Percentiles rank a stretch among this genome's conserved stretches.
Evolutionary conservation across 2,113 vertebrate species (phyloP).

Genomic region (Galbula dea): DNA sequence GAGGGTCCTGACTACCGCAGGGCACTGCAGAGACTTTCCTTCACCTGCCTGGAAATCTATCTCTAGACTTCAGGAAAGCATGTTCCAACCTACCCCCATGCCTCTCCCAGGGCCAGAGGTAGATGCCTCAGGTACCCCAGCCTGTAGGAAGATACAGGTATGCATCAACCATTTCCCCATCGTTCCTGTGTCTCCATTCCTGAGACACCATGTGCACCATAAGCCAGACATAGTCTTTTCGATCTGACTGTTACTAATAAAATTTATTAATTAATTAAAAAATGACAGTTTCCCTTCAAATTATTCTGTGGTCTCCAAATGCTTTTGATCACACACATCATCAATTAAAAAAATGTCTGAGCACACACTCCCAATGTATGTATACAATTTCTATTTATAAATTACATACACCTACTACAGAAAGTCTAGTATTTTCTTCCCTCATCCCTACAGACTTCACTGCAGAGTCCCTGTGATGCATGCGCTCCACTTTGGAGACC

Average conservation of each 20-base stretch:
- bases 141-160: background rate
- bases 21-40: background rate
- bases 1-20: background rate
- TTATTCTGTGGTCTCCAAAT: background rate
- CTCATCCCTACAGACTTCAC: too few species aligned
- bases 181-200: background rate
- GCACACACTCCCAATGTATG: background rate
- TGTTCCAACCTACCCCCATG: too few species aligned
- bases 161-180: background rate
- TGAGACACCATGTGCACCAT: fast-evolving
- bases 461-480: background rate
- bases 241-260: background rate
- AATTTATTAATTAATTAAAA: background rate
- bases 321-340: background rate
- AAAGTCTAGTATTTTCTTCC: background rate
- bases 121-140: background rate
- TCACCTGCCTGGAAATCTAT: background rate
- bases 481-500: background rate
- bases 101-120: background rate
- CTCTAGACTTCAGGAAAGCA: background rate
- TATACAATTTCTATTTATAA: background rate
- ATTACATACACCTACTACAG: background rate
- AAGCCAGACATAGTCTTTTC: background rate
- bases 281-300: background rate
- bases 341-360: background rate